Percentiles rank a stretch among this genome's conserved stretches.
These are phyloP conservation scores for Nannospalax galili DNA, from an alignment of 2,113 vertebrate species.

Conservation along the genomic window DNA sequence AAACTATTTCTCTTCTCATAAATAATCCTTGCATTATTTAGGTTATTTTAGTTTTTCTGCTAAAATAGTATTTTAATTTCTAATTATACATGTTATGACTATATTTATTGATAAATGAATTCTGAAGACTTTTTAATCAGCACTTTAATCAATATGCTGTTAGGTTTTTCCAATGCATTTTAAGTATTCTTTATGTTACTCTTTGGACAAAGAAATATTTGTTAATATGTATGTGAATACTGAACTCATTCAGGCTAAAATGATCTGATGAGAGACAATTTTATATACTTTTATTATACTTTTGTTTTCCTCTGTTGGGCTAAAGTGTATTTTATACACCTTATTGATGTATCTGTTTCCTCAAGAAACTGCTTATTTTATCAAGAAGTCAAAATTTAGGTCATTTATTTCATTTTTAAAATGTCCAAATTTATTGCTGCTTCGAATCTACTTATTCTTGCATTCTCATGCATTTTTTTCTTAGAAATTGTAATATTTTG, in stretches of 20 bases:
- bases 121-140: background rate
- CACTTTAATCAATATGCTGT: background rate
- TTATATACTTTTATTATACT: background rate
- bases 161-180: background rate
- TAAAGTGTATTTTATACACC: background rate
- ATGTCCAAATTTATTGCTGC: background rate
- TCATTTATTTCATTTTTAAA: background rate
- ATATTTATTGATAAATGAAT: background rate
- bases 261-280: background rate
- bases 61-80: background rate
- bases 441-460: conserved; percentile 25
- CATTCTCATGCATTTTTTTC: background rate
- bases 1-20: background rate
- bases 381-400: conserved; percentile 19
- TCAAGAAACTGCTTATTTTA: background rate
- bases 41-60: background rate
- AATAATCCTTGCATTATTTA: background rate
- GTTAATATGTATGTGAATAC: background rate
- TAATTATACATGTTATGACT: background rate
- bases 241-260: conserved; percentile 9
- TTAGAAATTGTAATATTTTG: conserved; percentile 55
- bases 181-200: background rate
- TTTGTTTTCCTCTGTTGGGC: background rate
- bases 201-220: background rate
- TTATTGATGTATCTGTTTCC: background rate